Percentiles rank a stretch among this genome's conserved stretches.
These are phyloP conservation scores for Myotis brandtii DNA, from an alignment of 2,113 vertebrate species.

Conservation along the genomic window DNA sequence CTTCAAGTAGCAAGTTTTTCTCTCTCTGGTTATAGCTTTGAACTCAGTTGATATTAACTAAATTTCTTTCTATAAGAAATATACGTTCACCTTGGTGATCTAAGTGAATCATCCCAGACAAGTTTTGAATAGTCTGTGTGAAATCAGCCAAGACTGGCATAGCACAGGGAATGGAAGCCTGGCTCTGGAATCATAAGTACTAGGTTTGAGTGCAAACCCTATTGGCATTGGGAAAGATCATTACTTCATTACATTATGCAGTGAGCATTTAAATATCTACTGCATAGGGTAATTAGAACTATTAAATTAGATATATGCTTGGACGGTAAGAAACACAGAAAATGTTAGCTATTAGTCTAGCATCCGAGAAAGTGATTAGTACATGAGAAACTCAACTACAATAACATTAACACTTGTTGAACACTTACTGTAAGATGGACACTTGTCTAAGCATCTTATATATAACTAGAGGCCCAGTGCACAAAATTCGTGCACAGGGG, in stretches of 20 bases:
- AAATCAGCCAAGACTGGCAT: background rate
- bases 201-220: background rate
- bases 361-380: background rate
- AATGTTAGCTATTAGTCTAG: background rate
- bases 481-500: too few species aligned
- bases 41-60: slow-evolving; percentile 35
- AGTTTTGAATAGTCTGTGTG: background rate
- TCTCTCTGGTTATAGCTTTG: background rate
- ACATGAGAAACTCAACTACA: background rate
- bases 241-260: background rate
- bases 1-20: slow-evolving; percentile 39
- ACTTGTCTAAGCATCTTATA: background rate
- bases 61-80: background rate
- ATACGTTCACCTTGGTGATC: background rate
- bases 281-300: background rate
- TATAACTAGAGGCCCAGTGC: background rate
- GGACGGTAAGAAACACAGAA: background rate
- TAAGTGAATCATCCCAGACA: background rate
- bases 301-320: background rate
- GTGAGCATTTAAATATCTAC: background rate
- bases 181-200: background rate
- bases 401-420: background rate
- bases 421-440: background rate
- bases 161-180: background rate
- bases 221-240: background rate